These are phyloP conservation scores for Synergus laeviventris DNA, from an alignment of 2,888 invertebrate species.

Conservation along the genomic window DNA sequence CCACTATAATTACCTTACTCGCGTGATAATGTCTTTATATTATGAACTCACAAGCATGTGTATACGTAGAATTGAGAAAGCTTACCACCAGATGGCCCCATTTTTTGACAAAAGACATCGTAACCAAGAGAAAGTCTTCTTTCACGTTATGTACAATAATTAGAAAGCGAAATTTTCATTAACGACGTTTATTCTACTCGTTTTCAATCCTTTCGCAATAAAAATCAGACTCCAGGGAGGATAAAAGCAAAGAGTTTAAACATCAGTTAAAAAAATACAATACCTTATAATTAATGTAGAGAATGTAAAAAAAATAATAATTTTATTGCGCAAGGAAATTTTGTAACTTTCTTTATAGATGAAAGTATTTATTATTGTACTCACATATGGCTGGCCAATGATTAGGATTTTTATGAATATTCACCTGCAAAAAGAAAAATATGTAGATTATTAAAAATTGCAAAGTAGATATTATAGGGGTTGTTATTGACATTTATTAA, in stretches of 20 bases:
- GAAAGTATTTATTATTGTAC: neutral
- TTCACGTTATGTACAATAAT: neutral
- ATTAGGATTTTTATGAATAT: neutral
- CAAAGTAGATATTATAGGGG: neutral
- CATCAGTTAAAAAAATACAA: too few species aligned
- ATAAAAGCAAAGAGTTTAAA: neutral
- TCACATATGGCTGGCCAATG: neutral
- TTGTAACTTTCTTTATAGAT: neutral
- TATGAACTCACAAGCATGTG: neutral
- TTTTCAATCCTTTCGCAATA: neutral
- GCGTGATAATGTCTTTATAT: conserved; percentile 69
- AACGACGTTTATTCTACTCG: neutral
- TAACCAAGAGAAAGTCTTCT: neutral
- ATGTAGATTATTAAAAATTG: neutral
- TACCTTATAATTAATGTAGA: neutral
- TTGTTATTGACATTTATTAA: too few species aligned
- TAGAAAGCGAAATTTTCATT: neutral
- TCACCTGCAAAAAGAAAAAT: neutral
- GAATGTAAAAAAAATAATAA: neutral
- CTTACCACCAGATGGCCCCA: neutral
- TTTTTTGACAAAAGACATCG: neutral
- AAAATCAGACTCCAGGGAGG: neutral
- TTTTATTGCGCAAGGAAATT: neutral
- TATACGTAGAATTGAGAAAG: neutral
- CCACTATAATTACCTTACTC: conserved; percentile 63